Base-by-base conservation (phyloP, 2,113 vertebrate species). In the Sclerurus mexicanus region DNA sequence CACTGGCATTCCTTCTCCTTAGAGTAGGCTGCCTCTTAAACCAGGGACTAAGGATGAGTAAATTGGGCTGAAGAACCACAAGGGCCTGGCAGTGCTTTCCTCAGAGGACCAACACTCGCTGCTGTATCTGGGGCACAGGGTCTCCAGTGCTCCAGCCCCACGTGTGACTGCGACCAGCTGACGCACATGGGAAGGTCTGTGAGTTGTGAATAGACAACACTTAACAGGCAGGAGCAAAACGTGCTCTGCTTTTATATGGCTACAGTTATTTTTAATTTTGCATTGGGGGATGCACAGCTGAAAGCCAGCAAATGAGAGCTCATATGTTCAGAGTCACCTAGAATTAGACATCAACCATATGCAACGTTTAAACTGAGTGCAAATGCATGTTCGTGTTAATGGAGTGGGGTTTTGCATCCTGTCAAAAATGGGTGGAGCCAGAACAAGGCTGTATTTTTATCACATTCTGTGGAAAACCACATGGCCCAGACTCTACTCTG, bases 221-320 rank as follows among this genome's bases (percentile, higher is more conserved):
- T 50, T 10, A 19, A 37, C 39, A 80, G 68, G 44, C 63, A 63
- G 27, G 47, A 80, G n/a, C 11, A 63, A 52, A 66, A 79, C 73
- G 82, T 3, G 1, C 60, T 75, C 85, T 84, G 76, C 68, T 92
- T 71, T 88, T 73, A 28, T 4, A 23, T 4, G 13, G 30, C 73
- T 60, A 19, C 9, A 25, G 89, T 66, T 75, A 80, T 60, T 96
- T 94, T 94, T 71, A 90, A 95, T 96, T 96, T 96, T 96, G 63
- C 90, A 96, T 60, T 64, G 63, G 75, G 75, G 89, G 68, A 81
- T 30, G 60, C 64, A 49, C 31, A 75, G 79, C 60, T 95, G 84
- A 96, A 95, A 96, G 85, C 79, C 85, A 90, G 59, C 25, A 81
- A 92, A 80, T 64, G 79, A 96, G 84, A 84, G 59, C 79, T 93